Evolutionary conservation across 2,797 vertebrate genomes (phyloP), one percentile per base, ranked within the genome.

Genomic region (Percopsis omiscomaycus): DNA sequence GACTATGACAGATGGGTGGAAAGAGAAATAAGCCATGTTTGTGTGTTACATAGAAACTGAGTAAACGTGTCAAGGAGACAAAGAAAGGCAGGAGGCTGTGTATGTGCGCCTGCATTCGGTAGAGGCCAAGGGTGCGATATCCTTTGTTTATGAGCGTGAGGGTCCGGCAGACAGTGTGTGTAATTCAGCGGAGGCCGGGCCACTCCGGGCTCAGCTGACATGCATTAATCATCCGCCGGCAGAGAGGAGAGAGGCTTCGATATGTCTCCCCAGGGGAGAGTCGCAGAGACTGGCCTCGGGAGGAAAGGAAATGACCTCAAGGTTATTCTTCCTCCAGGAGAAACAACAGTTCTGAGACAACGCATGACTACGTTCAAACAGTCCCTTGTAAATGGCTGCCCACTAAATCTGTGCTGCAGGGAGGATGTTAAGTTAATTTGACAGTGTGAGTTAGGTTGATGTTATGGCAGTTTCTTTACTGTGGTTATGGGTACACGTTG

Each of bases 141-240:
- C 77, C 70, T 77, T 81, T 78, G 82, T 90, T 90, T 89, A 89
- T 79, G 88, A 83, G 86, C 50, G 70, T 80, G 80, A 77, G 81
- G 53, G 53, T 51, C 60, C 48, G 30, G 52, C 78, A 85, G 86
- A 91, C 88, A 88, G 82, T 28, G 80, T 72, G 79, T 84, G 69
- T 88, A 90, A 90, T 82, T 90, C 88, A 88, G 75, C 72, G 28
- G 59, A 78, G 74, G 84, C 73, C 68, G 5, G 63, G 75, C 73
- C 75, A 75, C 80, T 66, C 61, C 14, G 75, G 81, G 83, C 85
- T 83, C 75, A 62, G 79, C 71, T 77, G 83, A 75, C 73, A 51
- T 70, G 50, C 79, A 84, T 89, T 84, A 86, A 90, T 90, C 89
- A 85, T 78, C 65, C 73, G 27, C 67, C 44, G 10, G 66, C 69